These are phyloP conservation scores for Sminthurides aquaticus DNA, from an alignment of 2,888 invertebrate species.

Conservation along the genomic window DNA sequence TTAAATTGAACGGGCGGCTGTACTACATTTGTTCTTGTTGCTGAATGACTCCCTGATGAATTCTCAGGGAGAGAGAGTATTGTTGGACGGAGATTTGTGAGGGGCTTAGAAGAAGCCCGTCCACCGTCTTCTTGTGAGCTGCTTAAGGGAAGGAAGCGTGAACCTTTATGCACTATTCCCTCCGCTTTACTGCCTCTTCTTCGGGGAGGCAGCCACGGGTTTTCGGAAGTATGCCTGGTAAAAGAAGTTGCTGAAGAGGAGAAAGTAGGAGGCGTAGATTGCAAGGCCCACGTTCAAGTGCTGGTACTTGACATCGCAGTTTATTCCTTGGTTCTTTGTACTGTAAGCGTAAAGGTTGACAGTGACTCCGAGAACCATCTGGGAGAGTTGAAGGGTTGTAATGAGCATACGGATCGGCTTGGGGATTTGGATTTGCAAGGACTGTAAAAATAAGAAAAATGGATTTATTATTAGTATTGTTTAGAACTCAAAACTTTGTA, in stretches of 20 bases:
- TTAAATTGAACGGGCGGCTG: not conserved
- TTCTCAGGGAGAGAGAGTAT: not conserved
- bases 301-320: conserved; percentile 74
- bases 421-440: conserved; percentile 50
- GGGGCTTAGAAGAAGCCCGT: too few species aligned
- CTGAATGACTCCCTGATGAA: not conserved
- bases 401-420: conserved; percentile 79
- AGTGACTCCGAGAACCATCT: conserved; percentile 86
- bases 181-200: not conserved
- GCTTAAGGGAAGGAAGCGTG: too few species aligned
- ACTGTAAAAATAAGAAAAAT: conserved; percentile 17
- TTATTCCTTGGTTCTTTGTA: conserved; percentile 55
- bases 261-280: conserved; percentile 91
- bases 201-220: not conserved
- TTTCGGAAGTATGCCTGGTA: conserved; percentile 70
- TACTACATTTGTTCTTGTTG: not conserved
- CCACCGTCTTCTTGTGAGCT: too few species aligned
- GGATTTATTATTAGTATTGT: too few species aligned
- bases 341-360: conserved; percentile 72
- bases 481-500: too few species aligned
- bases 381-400: conserved; percentile 80
- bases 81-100: not conserved
- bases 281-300: conserved; percentile 79
- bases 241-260: conserved; percentile 87
- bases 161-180: too few species aligned